These are phyloP conservation scores for Rhodeus uyekii DNA, from an alignment of 2,797 vertebrate genomes.

Conservation along the genomic window DNA sequence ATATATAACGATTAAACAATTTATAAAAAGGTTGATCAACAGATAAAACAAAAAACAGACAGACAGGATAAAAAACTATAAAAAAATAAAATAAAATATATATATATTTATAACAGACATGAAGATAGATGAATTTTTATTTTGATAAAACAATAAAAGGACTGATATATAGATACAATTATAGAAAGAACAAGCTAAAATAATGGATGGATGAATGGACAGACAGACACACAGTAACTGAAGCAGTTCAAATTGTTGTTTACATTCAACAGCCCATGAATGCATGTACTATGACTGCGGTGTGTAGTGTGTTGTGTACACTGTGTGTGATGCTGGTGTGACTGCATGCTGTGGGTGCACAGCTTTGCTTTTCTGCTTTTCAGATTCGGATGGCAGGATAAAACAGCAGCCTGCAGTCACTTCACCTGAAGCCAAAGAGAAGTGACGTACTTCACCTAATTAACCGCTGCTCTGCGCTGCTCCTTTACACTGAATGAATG, in stretches of 20 bases:
- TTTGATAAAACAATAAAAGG: not conserved
- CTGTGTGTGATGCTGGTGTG: constrained; percentile 8
- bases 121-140: not conserved
- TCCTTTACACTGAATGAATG: not conserved
- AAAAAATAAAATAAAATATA: not conserved
- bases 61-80: not conserved
- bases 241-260: not conserved
- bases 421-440: constrained; percentile 35
- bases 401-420: constrained; percentile 35
- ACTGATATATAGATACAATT: not conserved
- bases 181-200: not conserved
- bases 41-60: not conserved
- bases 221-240: not conserved
- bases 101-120: not conserved
- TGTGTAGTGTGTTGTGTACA: constrained; percentile 18
- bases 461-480: constrained; percentile 25
- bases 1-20: not conserved
- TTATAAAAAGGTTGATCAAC: not conserved
- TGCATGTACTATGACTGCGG: not conserved
- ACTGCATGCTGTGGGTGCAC: not conserved
- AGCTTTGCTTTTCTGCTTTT: not conserved
- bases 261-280: constrained; percentile 17
- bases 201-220: not conserved
- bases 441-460: constrained; percentile 30
- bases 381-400: constrained; percentile 22